Evolutionary conservation across 2,888 invertebrate species (phyloP), one percentile per base, ranked within the genome.

Genomic region (Digitonthophagus gazella): DNA sequence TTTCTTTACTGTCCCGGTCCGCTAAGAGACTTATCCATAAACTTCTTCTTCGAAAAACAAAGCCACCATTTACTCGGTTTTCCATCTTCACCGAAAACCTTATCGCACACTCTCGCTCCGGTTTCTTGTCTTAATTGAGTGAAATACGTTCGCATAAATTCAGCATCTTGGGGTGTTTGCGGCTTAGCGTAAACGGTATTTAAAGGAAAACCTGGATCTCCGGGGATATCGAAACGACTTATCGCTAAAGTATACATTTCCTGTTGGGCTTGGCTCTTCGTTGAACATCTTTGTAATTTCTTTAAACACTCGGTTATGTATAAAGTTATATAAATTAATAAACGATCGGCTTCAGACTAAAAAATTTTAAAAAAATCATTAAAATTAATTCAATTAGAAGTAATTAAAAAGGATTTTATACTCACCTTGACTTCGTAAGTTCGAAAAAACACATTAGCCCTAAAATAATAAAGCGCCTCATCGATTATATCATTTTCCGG

Each of bases 41-140:
- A 99, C 88, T 97, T 97, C 89, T 97, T 97, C 81, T 97, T 97
- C 20, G 97, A 93, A 85, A 99, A 99, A 82, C 99, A 99, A 68
- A 98, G 85, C 99, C 99, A 99, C 99, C 99, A 99, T 85, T 99
- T 99, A 81, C 95, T 96, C 5, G 98, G 97, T 79, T 96, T 97
- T 4, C 96, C 97, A 81, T 95, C 95, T 73, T 93, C 93, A 58
- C 90, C 91, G 83, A 96, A 98, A 1, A 95, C 98, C 84, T 92
- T 94, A 71, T 98, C 97, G 81, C 94, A 91, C 11, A 99, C 90
- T 73, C 99, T 88, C 67, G 88, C 84, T 1, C 98, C 98, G 20
- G 96, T 94, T 84, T 99, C 99, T 84, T 98, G 97, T 69, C 99
- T 87, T 71, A 98, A 82, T 84, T 99, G 99, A 74, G 93, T 92